These are phyloP conservation scores for Holacanthus passer DNA, from an alignment of 2,113 vertebrate genomes.

Conservation along the genomic window DNA sequence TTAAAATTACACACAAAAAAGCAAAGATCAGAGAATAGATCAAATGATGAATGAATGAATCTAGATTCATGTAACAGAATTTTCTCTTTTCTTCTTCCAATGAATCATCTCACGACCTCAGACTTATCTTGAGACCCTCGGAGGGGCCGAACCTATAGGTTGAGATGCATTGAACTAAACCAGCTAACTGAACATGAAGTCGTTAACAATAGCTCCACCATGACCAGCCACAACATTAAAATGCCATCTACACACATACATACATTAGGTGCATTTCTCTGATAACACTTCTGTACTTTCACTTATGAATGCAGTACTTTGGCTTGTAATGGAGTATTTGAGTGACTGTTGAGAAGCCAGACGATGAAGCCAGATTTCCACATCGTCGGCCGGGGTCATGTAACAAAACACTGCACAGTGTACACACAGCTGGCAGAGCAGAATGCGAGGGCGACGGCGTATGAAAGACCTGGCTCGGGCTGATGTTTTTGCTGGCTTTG, in stretches of 20 bases:
- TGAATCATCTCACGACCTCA: too few relatives aligned
- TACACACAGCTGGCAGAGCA: conserved; percentile 67
- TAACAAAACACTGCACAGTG: conserved; percentile 50
- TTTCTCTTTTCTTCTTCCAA: too few relatives aligned
- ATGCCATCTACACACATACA: not conserved
- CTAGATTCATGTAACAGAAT: too few relatives aligned
- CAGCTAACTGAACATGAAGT: too few relatives aligned
- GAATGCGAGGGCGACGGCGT: conserved; percentile 40
- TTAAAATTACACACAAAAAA: too few relatives aligned
- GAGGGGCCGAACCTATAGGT: too few relatives aligned
- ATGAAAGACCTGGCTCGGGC: conserved; percentile 58
- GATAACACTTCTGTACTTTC: not conserved
- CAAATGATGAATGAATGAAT: too few relatives aligned
- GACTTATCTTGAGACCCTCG: too few relatives aligned
- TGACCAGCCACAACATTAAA: not conserved
- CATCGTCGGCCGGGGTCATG: conserved; percentile 61
- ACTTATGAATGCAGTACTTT: not conserved
- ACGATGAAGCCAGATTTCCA: conserved; percentile 63
- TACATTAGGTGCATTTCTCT: not conserved
- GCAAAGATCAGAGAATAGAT: too few relatives aligned
- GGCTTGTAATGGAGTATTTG: not conserved
- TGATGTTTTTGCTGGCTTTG: conserved; percentile 63
- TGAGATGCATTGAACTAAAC: too few relatives aligned
- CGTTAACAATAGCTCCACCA: too few relatives aligned
- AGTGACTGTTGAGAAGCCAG: conserved; percentile 31